Evolutionary conservation across 2,888 invertebrate genomes (phyloP), one percentile per base, ranked within the genome.

Genomic region (Carterocephalus palaemon): DNA sequence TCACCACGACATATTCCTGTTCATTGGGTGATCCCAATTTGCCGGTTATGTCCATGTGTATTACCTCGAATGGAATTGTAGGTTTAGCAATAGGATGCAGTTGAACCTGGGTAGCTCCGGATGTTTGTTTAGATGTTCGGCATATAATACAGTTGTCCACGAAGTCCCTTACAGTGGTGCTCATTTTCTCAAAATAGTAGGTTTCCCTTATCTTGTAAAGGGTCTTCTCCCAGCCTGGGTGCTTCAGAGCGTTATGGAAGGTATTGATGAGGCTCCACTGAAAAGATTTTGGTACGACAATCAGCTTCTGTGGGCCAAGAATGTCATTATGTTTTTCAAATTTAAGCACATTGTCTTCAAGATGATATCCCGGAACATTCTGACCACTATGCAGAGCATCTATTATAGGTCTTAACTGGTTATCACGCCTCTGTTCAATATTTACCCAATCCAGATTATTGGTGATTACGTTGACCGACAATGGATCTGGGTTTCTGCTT

Each of bases 71-170:
- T 0, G 53, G 53, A 5, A 53, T 46, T 2, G 36, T 6, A 0
- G 43, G 16, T 47, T 67, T 73, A 0, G 65, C 65, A 2, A 67
- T 69, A 0, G 68, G 59, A 31, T 71, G 67, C 1, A 70, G 12
- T 29, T 56, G 49, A 7, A 49, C 56, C 34, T 62, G 64, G 5
- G 48, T 10, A 29, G 52, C 56, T 2, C 70, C 70, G 0, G 62
- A 57, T 5, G 15, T 19, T 4, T 58, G 51, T 43, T 70, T 71
- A 0, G 67, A 52, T 2, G 61, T 16, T 49, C 53, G 59, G 41
- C 69, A 70, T 0, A 61, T 67, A 3, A 69, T 43, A 39, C 69
- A 70, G 12, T 54, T 59, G 0, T 66, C 63, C 0, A 64, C 57
- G 37, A 68, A 71, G 39, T 62, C 64, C 23, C 59, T 39, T 0